These are phyloP conservation scores for Salvelinus alpinus DNA, from an alignment of 2,113 vertebrate genomes.

Conservation along the genomic window DNA sequence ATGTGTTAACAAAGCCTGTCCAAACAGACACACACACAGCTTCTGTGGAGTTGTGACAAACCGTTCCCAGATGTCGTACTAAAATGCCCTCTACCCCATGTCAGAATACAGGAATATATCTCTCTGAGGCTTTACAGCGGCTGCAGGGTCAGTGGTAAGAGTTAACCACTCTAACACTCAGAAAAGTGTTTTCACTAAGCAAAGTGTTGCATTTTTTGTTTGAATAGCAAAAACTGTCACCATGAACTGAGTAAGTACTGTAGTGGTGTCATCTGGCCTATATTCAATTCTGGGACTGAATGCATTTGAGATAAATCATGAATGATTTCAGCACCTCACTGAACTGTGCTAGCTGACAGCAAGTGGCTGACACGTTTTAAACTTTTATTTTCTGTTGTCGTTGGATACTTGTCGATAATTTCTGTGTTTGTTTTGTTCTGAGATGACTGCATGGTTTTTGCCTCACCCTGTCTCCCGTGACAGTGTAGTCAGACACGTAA, in stretches of 20 bases:
- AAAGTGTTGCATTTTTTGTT: not conserved
- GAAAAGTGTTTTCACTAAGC: not conserved
- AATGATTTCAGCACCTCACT: not conserved
- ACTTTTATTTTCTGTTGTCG: not conserved
- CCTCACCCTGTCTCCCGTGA: not conserved
- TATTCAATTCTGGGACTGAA: not conserved
- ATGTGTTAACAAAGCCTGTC: not conserved
- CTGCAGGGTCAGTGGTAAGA: not conserved
- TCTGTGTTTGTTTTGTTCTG: not conserved
- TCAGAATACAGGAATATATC: not conserved
- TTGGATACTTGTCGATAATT: not conserved
- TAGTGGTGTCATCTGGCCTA: not conserved
- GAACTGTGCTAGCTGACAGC: not conserved
- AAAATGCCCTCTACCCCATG: not conserved
- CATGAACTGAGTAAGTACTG: not conserved
- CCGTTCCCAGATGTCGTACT: slow-evolving; percentile 7
- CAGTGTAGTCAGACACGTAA: not conserved
- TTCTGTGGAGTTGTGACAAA: slow-evolving; percentile 3
- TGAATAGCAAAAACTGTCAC: not conserved
- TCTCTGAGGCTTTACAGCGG: not conserved
- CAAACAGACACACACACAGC: slow-evolving; percentile 1
- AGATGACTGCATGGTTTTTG: not conserved
- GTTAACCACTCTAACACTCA: not conserved
- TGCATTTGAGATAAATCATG: not conserved
- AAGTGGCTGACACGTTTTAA: not conserved